A percentile compares a stretch with the other conserved stretches of the same genome.
Evolutionary conservation across 2,113 vertebrate genomes (phyloP).

Genomic region (Ophthalmolycus amberensis): DNA sequence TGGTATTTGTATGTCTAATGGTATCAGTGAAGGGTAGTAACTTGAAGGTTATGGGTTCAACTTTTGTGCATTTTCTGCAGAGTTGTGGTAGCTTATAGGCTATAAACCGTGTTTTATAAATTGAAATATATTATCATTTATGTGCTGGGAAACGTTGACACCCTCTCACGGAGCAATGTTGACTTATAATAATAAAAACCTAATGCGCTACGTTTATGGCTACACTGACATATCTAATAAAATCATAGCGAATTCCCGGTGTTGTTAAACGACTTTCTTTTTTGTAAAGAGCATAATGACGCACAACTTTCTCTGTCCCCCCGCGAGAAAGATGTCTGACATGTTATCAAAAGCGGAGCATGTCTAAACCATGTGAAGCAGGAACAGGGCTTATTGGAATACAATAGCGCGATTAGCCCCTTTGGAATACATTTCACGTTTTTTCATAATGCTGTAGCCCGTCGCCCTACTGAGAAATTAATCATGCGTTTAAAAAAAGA

Average conservation of each 20-base stretch:
- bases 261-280: neutral
- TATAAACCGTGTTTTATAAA: neutral
- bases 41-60: neutral
- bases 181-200: neutral
- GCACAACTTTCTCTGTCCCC: neutral
- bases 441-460: constrained; percentile 71
- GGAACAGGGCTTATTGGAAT: constrained; percentile 60
- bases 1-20: neutral
- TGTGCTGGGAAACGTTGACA: neutral
- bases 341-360: constrained; percentile 52
- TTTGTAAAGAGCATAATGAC: neutral
- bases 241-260: neutral
- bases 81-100: neutral
- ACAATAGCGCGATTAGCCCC: constrained; percentile 69
- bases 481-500: constrained; percentile 84
- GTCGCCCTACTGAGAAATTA: constrained; percentile 84
- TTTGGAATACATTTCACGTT: constrained; percentile 76
- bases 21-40: neutral
- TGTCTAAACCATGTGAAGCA: constrained; percentile 58
- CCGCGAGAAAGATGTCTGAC: constrained; percentile 34
- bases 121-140: neutral
- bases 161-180: neutral
- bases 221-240: neutral
- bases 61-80: neutral
- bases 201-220: neutral